These are phyloP conservation scores for Brachyhypopomus occidentalis DNA, from an alignment of 2,113 vertebrate genomes.

Conservation along the genomic window DNA sequence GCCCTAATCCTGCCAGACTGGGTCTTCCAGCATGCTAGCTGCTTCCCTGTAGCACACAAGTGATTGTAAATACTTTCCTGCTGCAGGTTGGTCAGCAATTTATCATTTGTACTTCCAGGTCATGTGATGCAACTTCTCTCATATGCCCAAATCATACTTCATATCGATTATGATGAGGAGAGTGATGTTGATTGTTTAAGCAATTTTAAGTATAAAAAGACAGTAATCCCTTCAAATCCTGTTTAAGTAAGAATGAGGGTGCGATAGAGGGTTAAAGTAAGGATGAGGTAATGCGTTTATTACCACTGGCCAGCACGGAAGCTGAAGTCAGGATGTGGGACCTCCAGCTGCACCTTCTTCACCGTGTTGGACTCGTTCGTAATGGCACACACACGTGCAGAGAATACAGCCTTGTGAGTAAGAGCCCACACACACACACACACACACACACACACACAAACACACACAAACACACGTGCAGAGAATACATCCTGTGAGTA, in stretches of 20 bases:
- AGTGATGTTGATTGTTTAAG: too few relatives aligned
- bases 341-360: conserved; percentile 80
- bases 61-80: neutral
- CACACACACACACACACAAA: neutral
- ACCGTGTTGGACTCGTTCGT: conserved; percentile 79
- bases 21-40: neutral
- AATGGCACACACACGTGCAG: conserved; percentile 84
- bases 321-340: conserved; percentile 80
- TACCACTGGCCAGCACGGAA: conserved; percentile 96
- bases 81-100: neutral
- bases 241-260: too few relatives aligned
- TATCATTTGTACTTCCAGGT: conserved; percentile 2
- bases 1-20: too few relatives aligned
- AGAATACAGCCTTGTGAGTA: conserved; percentile 77
- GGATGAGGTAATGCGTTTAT: conserved; percentile 57
- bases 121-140: neutral
- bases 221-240: too few relatives aligned
- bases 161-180: too few relatives aligned
- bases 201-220: too few relatives aligned
- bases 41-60: neutral
- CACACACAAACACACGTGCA: conserved; percentile 59
- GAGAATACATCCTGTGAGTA: conserved; percentile 73
- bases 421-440: neutral
- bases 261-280: too few relatives aligned
- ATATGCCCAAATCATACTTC: neutral